A percentile compares a stretch with the other conserved stretches of the same genome.
Evolutionary conservation across 1,140 invertebrate genomes (phyloP).

Genomic region (Cheumatopsyche charites): DNA sequence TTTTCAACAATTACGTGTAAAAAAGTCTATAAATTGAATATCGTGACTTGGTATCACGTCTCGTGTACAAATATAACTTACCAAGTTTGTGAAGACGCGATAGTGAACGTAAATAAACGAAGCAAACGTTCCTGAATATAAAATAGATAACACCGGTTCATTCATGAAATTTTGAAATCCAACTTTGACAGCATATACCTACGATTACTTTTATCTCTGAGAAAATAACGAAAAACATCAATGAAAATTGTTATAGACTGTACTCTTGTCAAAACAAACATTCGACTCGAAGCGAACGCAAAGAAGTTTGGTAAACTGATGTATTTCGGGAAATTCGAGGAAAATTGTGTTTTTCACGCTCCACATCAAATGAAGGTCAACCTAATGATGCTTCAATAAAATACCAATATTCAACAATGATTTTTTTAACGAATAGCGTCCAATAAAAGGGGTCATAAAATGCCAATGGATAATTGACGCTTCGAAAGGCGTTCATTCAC

Average conservation of each 20-base stretch:
- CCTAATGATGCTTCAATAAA: no score
- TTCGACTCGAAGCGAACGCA: background rate
- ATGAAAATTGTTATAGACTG: slow-evolving; percentile 13
- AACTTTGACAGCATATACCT: background rate
- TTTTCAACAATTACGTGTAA: no score
- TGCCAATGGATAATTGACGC: slow-evolving; percentile 11
- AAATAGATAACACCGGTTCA: background rate
- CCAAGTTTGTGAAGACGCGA: slow-evolving; percentile 3
- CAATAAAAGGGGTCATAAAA: slow-evolving; percentile 24
- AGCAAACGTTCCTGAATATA: slow-evolving; percentile 5
- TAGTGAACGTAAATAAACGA: slow-evolving; percentile 5
- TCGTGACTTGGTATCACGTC: no score
- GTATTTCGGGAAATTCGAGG: no score
- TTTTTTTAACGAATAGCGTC: slow-evolving; percentile 5
- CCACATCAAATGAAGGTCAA: no score
- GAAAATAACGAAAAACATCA: background rate
- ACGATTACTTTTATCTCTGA: background rate
- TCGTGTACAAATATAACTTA: background rate
- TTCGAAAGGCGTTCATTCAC: slow-evolving; percentile 6
- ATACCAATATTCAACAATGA: slow-evolving; percentile 7
- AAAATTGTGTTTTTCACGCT: no score
- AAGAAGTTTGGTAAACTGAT: no score
- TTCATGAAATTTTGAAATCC: slow-evolving; percentile 16
- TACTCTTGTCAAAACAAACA: no score
- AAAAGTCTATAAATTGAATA: no score